These are phyloP conservation scores for Serranus cabrilla DNA, from an alignment of 2,797 vertebrate genomes.

Conservation along the genomic window DNA sequence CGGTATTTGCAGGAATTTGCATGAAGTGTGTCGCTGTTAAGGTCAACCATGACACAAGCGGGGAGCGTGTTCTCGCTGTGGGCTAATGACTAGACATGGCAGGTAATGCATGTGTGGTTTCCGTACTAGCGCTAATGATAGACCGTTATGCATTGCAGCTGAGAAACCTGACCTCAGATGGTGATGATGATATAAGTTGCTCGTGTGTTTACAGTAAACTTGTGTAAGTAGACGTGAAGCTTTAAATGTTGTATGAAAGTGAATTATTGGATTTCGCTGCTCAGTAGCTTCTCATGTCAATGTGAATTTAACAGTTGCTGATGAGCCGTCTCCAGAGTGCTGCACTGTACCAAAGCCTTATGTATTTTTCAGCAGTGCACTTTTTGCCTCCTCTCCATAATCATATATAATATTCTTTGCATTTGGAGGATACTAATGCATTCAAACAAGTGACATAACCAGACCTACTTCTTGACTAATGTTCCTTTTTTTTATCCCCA, in stretches of 20 bases:
- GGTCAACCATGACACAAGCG: conserved; percentile 5
- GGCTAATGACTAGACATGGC: background rate
- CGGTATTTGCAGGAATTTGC: conserved; percentile 2
- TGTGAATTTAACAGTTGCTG: background rate
- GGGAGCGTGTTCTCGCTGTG: conserved; percentile 7
- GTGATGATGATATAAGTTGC: background rate
- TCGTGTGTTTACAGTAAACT: background rate
- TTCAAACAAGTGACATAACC: background rate
- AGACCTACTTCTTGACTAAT: conserved; percentile 34
- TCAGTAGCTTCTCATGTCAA: background rate
- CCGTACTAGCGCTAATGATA: background rate
- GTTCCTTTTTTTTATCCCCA: background rate
- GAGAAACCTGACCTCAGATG: conserved; percentile 7
- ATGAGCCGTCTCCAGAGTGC: background rate
- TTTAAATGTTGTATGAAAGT: conserved; percentile 17
- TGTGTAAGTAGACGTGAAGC: background rate
- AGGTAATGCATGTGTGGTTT: conserved; percentile 17
- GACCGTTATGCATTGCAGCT: background rate
- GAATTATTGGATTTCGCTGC: conserved; percentile 14
- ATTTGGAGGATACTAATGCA: conserved; percentile 9
- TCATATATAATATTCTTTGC: conserved; percentile 5
- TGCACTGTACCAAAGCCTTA: background rate
- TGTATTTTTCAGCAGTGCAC: conserved; percentile 36
- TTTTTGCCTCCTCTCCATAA: conserved; percentile 13
- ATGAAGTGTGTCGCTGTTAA: conserved; percentile 17